Evolutionary conservation across 1,140 invertebrate species (phyloP), one percentile per base, ranked within the genome.

Genomic region (Spodoptera litura): DNA sequence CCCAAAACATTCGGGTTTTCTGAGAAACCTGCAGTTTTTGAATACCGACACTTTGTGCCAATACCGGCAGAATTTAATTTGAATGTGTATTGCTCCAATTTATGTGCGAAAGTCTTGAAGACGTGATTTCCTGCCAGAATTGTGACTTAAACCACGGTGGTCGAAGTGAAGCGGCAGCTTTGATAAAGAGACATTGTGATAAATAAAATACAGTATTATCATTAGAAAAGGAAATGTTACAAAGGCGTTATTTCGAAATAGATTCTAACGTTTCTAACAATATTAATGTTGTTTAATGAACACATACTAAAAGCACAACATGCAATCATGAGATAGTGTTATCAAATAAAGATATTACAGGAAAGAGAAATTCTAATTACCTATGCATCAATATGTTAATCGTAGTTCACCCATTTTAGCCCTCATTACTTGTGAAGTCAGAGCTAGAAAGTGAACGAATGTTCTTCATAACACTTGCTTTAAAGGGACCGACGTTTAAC

Each of bases 401-500:
- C 11, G 51, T 72, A 56, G 38, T 56, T 31, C 68, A 72, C 51
- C 73, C 62, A 76, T 77, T 77, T 62, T 64, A 72, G 51, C 27
- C 27, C 58, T 78, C 58, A 73, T 78, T 78, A 78, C 68, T 77
- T 12, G 25, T 15, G 2, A 11, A 35, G 68, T 59, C 44, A 38
- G 58, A 71, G 44, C 58, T 76, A 78, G 77, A 78, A 78, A 78
- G 77, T 78, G 58, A 31, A 6, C 20, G 15, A 72, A 59, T 31
- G 10, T 31, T 78, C 58, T 44, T 44, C 13, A 38, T 44, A 59
- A 38, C 55, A 27, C 72, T 66, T 55, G 64, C 77, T 72, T 78
- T 62, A 78, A 78, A 78, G 77, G 77, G 11, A 55, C 77, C 77
- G 77, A 78, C 77, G 49, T 64, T 78, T 73, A 53, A 72, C 68